These are phyloP conservation scores for Hoplodrina ambigua DNA, from an alignment of 2,888 invertebrate species.

Conservation along the genomic window DNA sequence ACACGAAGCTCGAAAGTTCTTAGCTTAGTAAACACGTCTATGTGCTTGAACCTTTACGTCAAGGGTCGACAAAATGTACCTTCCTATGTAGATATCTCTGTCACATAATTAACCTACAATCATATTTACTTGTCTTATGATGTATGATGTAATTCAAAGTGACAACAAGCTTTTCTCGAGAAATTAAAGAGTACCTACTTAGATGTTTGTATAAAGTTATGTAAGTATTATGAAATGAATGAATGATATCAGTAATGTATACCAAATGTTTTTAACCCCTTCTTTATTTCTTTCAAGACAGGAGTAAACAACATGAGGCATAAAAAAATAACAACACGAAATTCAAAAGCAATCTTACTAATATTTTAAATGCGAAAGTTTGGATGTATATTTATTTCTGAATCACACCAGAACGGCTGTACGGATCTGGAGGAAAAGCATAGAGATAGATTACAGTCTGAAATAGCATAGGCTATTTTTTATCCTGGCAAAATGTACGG, in stretches of 20 bases:
- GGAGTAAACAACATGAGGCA: neutral
- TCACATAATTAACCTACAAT: slow-evolving; percentile 20
- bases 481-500: too few species aligned
- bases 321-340: too few species aligned
- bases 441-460: too few species aligned
- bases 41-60: neutral
- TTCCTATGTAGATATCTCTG: slow-evolving; percentile 18
- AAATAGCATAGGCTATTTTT: too few species aligned
- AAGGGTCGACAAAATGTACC: slow-evolving; percentile 2
- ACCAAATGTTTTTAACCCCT: neutral
- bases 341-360: too few species aligned
- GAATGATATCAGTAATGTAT: neutral
- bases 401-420: too few species aligned
- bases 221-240: neutral
- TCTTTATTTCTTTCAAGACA: neutral
- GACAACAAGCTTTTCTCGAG: slow-evolving; percentile 23
- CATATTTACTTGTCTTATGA: slow-evolving; percentile 31
- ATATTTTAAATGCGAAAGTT: too few species aligned
- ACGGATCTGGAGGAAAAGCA: too few species aligned
- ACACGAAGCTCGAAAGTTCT: neutral
- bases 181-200: neutral
- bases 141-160: slow-evolving; percentile 13
- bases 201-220: slow-evolving; percentile 13
- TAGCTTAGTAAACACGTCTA: neutral
- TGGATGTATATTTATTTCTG: too few species aligned